These are phyloP conservation scores for Amblyraja radiata DNA, from an alignment of 2,797 vertebrate species.

Conservation along the genomic window DNA sequence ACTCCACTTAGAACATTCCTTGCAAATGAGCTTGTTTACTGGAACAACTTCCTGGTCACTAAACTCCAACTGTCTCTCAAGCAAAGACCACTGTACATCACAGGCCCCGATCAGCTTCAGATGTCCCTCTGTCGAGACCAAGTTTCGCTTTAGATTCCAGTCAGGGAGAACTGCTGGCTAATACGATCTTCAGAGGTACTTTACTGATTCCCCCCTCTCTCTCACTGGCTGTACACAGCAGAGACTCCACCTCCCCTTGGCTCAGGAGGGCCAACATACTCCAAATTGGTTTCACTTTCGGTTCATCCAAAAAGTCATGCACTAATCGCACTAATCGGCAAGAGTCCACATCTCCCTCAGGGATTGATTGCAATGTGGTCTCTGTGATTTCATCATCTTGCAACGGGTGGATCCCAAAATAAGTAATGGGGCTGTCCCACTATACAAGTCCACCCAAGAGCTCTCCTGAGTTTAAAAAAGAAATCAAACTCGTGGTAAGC, in stretches of 20 bases:
- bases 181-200: neutral
- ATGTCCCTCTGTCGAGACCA: neutral
- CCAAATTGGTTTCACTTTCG: neutral
- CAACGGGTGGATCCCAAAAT: neutral
- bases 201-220: neutral
- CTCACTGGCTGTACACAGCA: neutral
- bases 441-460: too few species aligned
- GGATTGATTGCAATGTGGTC: too few species aligned
- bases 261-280: too few species aligned
- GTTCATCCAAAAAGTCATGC: neutral
- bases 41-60: neutral
- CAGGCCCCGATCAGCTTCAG: neutral
- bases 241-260: neutral
- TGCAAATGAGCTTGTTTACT: neutral
- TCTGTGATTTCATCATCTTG: neutral
- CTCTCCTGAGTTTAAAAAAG: too few species aligned
- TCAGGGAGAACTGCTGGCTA: neutral
- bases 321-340: neutral
- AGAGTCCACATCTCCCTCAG: neutral
- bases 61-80: neutral
- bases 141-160: conserved; percentile 15
- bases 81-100: neutral
- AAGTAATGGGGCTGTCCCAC: too few species aligned
- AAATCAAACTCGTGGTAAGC: too few species aligned
- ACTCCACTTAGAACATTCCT: neutral